Conservation (phyloP, 2,888 invertebrate species). For the Podabrus alpinus region DNA sequence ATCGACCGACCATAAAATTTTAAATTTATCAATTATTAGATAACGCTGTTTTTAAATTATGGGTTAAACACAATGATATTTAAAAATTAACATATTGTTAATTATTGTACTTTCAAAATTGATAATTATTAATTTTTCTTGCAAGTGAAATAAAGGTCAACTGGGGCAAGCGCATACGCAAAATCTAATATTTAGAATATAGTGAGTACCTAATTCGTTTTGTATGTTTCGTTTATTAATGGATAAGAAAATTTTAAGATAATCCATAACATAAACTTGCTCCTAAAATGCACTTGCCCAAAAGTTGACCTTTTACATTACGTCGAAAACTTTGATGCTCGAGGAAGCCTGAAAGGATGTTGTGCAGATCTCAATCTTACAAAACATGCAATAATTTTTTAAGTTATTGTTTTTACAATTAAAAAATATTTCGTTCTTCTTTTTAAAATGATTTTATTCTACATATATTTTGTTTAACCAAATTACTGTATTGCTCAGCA, state of each 20-base stretch:
- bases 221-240: no score
- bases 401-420: not conserved
- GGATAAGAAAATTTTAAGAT: no score
- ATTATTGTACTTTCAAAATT: not conserved
- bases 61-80: not conserved
- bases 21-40: not conserved
- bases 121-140: no score
- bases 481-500: no score
- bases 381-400: not conserved
- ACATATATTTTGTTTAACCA: not conserved
- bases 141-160: no score
- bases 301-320: no score
- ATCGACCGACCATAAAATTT: not conserved
- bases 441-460: not conserved
- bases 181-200: no score
- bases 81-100: not conserved
- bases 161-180: no score
- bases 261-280: no score
- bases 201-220: no score
- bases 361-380: not conserved
- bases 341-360: not conserved
- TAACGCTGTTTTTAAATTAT: not conserved
- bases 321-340: not conserved
- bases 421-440: not conserved
- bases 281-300: no score